Evolutionary conservation across 2,113 vertebrate genomes (phyloP), one percentile per base, ranked within the genome.

Genomic region (Spilogale gracilis): DNA sequence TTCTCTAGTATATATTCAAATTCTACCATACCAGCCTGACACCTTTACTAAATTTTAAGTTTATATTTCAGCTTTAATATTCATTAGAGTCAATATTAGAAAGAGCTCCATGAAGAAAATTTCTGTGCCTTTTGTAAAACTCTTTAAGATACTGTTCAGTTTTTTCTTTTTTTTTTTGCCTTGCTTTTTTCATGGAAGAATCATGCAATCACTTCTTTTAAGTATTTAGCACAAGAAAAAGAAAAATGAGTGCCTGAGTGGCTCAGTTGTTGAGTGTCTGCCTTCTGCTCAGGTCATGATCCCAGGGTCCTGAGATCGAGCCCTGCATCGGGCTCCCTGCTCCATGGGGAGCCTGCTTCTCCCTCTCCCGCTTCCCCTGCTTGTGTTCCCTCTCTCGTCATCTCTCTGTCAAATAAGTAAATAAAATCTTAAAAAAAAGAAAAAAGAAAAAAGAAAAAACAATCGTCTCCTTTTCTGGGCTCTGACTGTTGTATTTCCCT

Each of bases 211-310:
- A 20, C 23, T 89, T 96, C 32, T 88, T 93, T 27, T 58, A 96
- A 67, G 43, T 67, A 92, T 71, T 86, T 69, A 69, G 65, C 16
- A 71, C 30, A n/a, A 85, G 93, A 50, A 45, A 97, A 50, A 90
- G 79, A 50, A 87, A 65, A 56, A 84, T 0, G 23, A 38, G 38
- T 38, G 38, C 38, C 38, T 38, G 38, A 38, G 38, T 38, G 38
- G 38, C 38, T 38, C 38, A 38, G 38, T 38, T 38, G 38, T 38
- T 38, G 38, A 38, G 38, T 38, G 38, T 38, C 38, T 38, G 38
- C 38, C 38, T 38, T 38, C 38, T 38, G 38, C 38, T 38, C 38
- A 38, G 38, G 38, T 38, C 38, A 38, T 38, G 38, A 38, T 38
- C 38, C 38, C 38, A 38, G 38, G 38, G 38, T 38, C 38, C 38